Evolutionary conservation across 2,113 vertebrate species (phyloP), one percentile per base, ranked within the genome.

Genomic region (Marmota monax): DNA sequence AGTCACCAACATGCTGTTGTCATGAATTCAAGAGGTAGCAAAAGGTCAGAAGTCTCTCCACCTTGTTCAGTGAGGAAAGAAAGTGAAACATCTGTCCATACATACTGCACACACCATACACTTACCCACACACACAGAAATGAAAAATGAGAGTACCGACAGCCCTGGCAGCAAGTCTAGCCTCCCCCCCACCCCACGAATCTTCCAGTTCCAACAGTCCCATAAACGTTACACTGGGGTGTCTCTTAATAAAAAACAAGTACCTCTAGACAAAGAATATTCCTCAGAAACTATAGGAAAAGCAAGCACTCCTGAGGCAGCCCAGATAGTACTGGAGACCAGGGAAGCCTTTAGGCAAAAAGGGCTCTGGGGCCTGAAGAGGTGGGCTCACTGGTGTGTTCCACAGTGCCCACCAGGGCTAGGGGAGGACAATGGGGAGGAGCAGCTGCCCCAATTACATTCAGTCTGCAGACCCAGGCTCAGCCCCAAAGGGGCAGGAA

Each of bases 1-100:
- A 98, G 98, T 99, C 99, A 98, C 98, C 98, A 98, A 97, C 98
- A 98, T 98, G 99, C 98, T 99, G 99, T 99, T 99, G 97, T 98
- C 98, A 96, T 98, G 98, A 99, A 99, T 99, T 99, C 98, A 99
- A 99, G 99, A 99, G 99, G 99, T 99, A 99, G 99, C 99, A 99
- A 99, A 97, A 98, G 98, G 98, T 99, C 89, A 89, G 86, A 96
- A 79, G 91, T 94, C 95, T 97, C 83, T 88, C 77, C 95, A 95
- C 95, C 97, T 86, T 95, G 93, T 94, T 87, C 48, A n/a, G 84
- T 7, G 96, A 95, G 96, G 94, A 89, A 93, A 98, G 89, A 92
- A 94, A 98, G 98, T 94, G 51, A 97, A 72, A 97, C 98, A 98
- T 96, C 99, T 98, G 98, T 98, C 98, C 98, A 97, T 98, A 98